Percentiles rank a stretch among this genome's conserved stretches.
phyloP scores from a whole-genome alignment of 2,888 invertebrate genomes.

The Heteromurus nitidus region DNA sequence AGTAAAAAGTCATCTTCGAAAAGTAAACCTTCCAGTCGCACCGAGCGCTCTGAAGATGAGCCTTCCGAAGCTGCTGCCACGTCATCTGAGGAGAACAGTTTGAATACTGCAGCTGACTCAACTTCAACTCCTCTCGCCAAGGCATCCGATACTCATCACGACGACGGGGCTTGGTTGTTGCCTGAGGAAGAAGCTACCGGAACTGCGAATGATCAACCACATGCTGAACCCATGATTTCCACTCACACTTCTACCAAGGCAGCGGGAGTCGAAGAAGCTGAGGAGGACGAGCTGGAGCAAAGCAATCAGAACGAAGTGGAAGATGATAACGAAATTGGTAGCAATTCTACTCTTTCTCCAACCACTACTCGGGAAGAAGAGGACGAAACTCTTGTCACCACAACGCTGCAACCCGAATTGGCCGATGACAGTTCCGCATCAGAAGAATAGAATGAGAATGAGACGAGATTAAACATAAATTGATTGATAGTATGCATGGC shows the following conservation, averaged over 20 bases:
- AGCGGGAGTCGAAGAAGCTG: not conserved
- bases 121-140: slow-evolving; percentile 40
- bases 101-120: slow-evolving; percentile 57
- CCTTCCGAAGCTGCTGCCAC: not conserved
- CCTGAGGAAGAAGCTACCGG: slow-evolving; percentile 12
- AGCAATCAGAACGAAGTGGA: slow-evolving; percentile 44
- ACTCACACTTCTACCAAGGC: not conserved
- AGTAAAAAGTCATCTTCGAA: slow-evolving; percentile 41
- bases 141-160: slow-evolving; percentile 7
- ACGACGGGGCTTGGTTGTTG: slow-evolving; percentile 10
- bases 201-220: slow-evolving; percentile 26
- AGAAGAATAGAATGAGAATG: slow-evolving; percentile 40
- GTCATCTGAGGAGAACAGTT: slow-evolving; percentile 53
- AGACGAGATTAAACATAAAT: no score
- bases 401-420: slow-evolving; percentile 15
- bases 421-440: slow-evolving; percentile 21
- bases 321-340: slow-evolving; percentile 33
- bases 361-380: not conserved
- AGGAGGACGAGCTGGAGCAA: slow-evolving; percentile 16
- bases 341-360: not conserved
- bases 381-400: slow-evolving; percentile 10
- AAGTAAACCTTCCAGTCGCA: slow-evolving; percentile 25
- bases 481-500: no score
- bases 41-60: slow-evolving; percentile 20
- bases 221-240: slow-evolving; percentile 29